These are phyloP conservation scores for Dasysyrphus albostriatus DNA, from an alignment of 2,888 invertebrate species.

Conservation along the genomic window DNA sequence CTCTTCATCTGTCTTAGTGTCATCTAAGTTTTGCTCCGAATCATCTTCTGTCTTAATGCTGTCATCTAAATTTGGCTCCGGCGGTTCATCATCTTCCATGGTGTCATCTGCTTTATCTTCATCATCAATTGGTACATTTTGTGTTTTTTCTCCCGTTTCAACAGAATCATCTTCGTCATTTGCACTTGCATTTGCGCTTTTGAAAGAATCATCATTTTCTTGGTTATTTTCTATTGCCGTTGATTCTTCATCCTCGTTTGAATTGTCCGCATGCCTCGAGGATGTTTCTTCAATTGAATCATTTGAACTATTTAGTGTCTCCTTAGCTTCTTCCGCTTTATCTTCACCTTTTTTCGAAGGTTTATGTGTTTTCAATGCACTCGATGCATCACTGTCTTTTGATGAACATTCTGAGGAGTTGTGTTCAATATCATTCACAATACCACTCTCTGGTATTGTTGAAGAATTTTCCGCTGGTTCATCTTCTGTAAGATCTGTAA, in stretches of 20 bases:
- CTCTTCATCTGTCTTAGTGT: not conserved
- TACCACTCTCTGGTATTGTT: conserved; percentile 15
- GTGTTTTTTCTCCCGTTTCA: not conserved
- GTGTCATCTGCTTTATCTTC: not conserved
- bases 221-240: not conserved
- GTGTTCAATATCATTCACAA: not conserved
- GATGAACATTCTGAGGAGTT: conserved; percentile 1
- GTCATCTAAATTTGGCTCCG: not conserved
- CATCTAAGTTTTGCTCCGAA: not conserved
- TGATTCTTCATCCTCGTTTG: not conserved
- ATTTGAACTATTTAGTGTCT: not conserved
- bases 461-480: conserved; percentile 7
- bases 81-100: not conserved
- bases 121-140: too few relatives aligned
- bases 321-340: not conserved
- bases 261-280: not conserved
- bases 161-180: not conserved
- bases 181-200: conserved; percentile 9
- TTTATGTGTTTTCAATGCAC: conserved; percentile 5
- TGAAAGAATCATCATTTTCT: conserved; percentile 1
- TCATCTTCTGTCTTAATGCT: not conserved
- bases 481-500: conserved; percentile 1
- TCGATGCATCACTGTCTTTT: not conserved
- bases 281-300: not conserved
- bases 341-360: not conserved